Conservation (phyloP, 2,113 vertebrate species). For the Microtus oregoni region DNA sequence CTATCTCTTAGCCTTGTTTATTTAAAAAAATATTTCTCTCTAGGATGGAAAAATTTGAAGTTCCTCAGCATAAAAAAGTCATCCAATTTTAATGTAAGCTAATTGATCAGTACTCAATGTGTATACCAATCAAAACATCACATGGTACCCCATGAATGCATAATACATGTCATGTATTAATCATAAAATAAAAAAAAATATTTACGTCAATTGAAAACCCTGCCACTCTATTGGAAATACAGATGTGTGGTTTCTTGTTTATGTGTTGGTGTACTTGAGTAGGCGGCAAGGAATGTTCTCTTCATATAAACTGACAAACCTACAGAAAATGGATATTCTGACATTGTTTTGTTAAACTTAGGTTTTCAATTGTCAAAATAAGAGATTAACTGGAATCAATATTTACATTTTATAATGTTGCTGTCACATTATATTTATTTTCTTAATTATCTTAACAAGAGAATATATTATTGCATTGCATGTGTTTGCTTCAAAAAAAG, state of each 20-base stretch:
- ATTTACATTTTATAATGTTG: background rate
- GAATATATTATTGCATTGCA: background rate
- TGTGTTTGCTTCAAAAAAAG: background rate
- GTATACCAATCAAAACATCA: background rate
- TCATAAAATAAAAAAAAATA: background rate
- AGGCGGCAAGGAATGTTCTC: background rate
- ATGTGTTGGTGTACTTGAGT: background rate
- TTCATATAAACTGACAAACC: background rate
- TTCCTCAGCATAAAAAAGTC: background rate
- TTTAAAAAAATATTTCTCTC: background rate
- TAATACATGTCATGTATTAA: background rate
- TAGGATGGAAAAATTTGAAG: background rate
- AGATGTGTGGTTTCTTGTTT: background rate
- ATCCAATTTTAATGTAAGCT: background rate
- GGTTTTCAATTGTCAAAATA: background rate
- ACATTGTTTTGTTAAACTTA: background rate
- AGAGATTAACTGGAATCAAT: background rate
- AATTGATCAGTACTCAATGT: background rate
- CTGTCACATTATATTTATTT: slow-evolving; percentile 13
- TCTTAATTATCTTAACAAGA: background rate
- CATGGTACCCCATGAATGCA: background rate
- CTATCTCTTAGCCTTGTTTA: background rate
- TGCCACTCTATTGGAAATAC: background rate
- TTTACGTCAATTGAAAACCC: background rate
- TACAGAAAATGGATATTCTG: background rate